phyloP scores from a whole-genome alignment of 2,888 invertebrate species.

The Chrysolina americana region DNA sequence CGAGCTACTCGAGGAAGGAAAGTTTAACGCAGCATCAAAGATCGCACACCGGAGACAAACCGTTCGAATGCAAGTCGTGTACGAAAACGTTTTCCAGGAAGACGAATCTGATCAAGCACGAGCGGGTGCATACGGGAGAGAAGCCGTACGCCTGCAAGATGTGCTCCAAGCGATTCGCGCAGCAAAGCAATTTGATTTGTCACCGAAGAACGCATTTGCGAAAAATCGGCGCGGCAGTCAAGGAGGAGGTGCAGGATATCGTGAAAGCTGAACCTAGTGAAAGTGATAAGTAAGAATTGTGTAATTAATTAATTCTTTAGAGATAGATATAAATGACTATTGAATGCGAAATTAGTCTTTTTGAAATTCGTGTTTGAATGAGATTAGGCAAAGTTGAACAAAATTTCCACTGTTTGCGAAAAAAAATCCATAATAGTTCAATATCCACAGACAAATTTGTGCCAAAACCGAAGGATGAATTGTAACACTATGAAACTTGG shows the following conservation, averaged over 20 bases:
- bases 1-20: background rate
- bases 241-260: background rate
- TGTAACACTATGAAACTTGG: no score
- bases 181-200: conserved; percentile 19
- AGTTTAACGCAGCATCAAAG: conserved; percentile 7
- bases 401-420: no score
- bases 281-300: background rate
- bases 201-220: background rate
- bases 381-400: no score
- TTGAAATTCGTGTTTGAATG: no score
- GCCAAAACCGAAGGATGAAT: no score
- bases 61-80: background rate
- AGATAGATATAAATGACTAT: no score
- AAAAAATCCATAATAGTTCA: no score
- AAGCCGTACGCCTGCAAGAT: background rate
- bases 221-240: background rate
- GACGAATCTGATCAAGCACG: conserved; percentile 6
- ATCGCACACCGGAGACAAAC: conserved; percentile 3
- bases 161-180: background rate
- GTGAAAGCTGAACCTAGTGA: background rate
- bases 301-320: no score
- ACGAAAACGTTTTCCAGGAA: background rate
- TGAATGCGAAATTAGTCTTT: no score
- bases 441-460: no score
- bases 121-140: background rate